Evolutionary conservation across 53 echinoderm and acorn worm genomes (phyloP).

Genomic region (Echinarachnius parma): DNA sequence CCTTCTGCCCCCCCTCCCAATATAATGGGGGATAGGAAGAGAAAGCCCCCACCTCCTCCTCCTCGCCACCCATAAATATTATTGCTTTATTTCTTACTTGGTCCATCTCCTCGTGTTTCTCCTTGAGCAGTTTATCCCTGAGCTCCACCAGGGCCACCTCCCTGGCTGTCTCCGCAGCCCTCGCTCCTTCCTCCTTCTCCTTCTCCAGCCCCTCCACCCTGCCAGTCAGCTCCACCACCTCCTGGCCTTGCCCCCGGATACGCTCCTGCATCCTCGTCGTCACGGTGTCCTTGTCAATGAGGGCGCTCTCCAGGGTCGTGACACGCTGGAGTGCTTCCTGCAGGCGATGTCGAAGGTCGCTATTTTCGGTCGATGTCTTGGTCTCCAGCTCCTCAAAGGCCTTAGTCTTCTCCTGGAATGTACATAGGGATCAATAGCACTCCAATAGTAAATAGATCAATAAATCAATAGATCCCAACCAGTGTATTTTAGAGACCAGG

Average conservation of each 20-base stretch:
- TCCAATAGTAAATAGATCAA: too few species aligned
- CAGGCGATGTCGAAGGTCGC: slow-evolving; percentile 36
- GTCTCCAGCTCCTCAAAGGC: slow-evolving; percentile 44
- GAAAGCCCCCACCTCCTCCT: neutral
- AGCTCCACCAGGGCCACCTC: slow-evolving; percentile 73
- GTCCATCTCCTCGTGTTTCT: slow-evolving; percentile 73
- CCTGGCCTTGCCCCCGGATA: slow-evolving; percentile 41
- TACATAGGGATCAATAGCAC: too few species aligned
- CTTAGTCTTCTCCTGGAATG: slow-evolving; percentile 52
- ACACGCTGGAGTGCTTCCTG: slow-evolving; percentile 45
- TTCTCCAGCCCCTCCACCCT: slow-evolving; percentile 38
- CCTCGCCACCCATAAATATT: too few species aligned
- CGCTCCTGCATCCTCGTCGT: slow-evolving; percentile 36
- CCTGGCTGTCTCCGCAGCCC: slow-evolving; percentile 49
- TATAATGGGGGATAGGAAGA: too few species aligned
- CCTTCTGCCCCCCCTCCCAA: too few species aligned
- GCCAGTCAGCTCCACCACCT: slow-evolving; percentile 38
- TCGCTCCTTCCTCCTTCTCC: slow-evolving; percentile 41
- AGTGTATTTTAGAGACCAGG: too few species aligned
- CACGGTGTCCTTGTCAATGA: slow-evolving; percentile 50
- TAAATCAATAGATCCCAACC: too few species aligned
- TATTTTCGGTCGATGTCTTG: slow-evolving; percentile 55
- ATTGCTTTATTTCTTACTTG: too few species aligned
- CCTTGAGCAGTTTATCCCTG: slow-evolving; percentile 64
- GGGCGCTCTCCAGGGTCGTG: slow-evolving; percentile 44